Evolutionary conservation across 2,113 vertebrate genomes (phyloP).

Genomic region (Varanus salvator): DNA sequence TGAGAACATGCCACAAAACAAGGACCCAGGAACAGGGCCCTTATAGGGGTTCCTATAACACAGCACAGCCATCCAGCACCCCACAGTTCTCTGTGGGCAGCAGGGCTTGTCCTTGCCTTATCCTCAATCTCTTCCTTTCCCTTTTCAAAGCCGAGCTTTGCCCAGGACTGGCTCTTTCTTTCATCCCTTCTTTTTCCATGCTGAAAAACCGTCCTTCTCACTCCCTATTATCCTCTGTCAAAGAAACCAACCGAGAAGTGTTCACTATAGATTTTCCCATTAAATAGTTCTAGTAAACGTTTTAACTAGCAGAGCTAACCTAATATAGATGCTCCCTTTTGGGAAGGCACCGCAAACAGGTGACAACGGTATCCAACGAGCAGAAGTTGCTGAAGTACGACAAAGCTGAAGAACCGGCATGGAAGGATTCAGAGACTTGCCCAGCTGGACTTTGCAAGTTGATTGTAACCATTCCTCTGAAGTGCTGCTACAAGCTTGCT

Average conservation of each 20-base stretch:
- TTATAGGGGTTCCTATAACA: conserved; percentile 50
- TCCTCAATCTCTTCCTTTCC: neutral
- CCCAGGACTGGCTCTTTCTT: conserved; percentile 12
- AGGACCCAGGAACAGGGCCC: neutral
- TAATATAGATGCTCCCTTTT: conserved; percentile 68
- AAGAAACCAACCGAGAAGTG: conserved; percentile 73
- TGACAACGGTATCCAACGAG: conserved; percentile 12
- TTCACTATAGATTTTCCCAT: conserved; percentile 72
- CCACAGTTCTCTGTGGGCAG: conserved; percentile 50
- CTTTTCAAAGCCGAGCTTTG: conserved; percentile 53
- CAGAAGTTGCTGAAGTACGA: neutral
- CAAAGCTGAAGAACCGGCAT: conserved; percentile 12
- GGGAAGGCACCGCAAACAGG: conserved; percentile 50
- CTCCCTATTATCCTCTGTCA: conserved; percentile 61
- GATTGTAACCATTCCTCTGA: neutral
- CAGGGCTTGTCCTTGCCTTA: conserved; percentile 41
- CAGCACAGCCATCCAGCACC: conserved; percentile 32
- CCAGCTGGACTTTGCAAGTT: neutral
- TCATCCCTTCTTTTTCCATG: conserved; percentile 18
- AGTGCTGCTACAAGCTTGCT: no score
- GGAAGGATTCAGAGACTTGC: neutral
- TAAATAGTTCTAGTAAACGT: conserved; percentile 76
- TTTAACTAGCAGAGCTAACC: conserved; percentile 70
- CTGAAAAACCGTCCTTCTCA: conserved; percentile 57
- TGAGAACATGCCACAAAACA: neutral